Evolutionary conservation across 1,140 invertebrate species (phyloP), one percentile per base, ranked within the genome.

Genomic region (Fragariocoptes setiger): DNA sequence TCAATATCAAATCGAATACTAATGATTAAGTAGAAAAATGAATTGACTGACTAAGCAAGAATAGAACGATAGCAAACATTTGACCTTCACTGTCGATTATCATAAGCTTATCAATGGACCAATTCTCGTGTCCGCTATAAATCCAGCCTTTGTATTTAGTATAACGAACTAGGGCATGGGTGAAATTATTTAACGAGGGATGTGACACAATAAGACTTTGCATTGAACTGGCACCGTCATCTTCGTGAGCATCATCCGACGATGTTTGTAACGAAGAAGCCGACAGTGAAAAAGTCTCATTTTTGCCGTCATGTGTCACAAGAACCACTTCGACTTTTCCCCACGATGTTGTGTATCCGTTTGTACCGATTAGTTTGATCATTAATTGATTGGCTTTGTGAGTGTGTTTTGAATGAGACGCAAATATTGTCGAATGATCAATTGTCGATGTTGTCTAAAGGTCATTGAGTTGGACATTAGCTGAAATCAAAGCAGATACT

Each of bases 131-230:
- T 0, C 77, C 78, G 14, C 72, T 76, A n/a, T 72, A 77, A 38
- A 85, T 66, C 80, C 80, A 86, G 2, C 80, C 80, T 43, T 70
- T 74, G 58, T 85, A 86, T 0, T 76, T 76, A 2, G 71, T 75
- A 59, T 86, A 86, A 39, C 73, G 68, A 4, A 86, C 58, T 52
- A 74, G 65, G 0, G 73, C 63, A 35, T 66, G 65, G 13, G 64
- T 62, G 17, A 73, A 69, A 46, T 73, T 70, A 4, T 69, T 65
- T 21, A 85, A 58, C 4, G 70, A 72, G 3, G 78, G 78, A 62
- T 85, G 78, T 2, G 78, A 76, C 0, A 85, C 79, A 21, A 85
- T 61, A 38, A 86, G 73, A 8, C 47, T 44, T 35, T 31, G 25
- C 25, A 70, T 72, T 50, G 16, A 56, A 51, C 40, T 18, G 2